These are phyloP conservation scores for Idaea straminata DNA, from an alignment of 2,888 invertebrate genomes.

Conservation along the genomic window DNA sequence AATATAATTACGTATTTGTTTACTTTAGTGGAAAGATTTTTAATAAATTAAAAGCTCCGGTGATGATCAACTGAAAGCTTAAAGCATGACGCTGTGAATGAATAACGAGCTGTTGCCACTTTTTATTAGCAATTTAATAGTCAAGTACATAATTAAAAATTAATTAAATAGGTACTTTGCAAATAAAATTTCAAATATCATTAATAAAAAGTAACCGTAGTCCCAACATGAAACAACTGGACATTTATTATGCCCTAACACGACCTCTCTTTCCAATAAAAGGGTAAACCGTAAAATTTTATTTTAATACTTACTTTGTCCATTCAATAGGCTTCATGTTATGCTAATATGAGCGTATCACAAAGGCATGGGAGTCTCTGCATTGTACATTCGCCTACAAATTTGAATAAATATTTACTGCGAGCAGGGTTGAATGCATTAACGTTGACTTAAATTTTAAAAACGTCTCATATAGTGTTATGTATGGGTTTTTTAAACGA, in stretches of 20 bases:
- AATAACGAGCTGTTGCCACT: neutral
- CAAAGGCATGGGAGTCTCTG: slow-evolving; percentile 55
- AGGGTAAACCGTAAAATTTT: slow-evolving; percentile 73
- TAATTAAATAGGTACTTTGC: neutral
- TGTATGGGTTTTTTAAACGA: slow-evolving; percentile 75
- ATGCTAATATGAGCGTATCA: slow-evolving; percentile 67
- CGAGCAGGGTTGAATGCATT: slow-evolving; percentile 74
- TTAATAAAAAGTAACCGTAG: slow-evolving; percentile 49
- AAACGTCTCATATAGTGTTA: slow-evolving; percentile 78
- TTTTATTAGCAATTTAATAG: neutral
- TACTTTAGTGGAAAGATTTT: too few species aligned
- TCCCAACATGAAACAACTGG: slow-evolving; percentile 47
- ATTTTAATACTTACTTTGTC: slow-evolving; percentile 71
- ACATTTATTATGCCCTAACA: slow-evolving; percentile 63
- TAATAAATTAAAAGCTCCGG: too few species aligned
- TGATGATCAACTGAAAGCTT: too few species aligned
- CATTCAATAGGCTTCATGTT: slow-evolving; percentile 70
- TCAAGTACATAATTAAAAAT: neutral
- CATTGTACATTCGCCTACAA: slow-evolving; percentile 69
- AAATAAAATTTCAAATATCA: slow-evolving; percentile 22
- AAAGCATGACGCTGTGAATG: too few species aligned
- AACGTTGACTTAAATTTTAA: slow-evolving; percentile 77
- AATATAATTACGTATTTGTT: too few species aligned
- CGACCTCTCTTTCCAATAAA: slow-evolving; percentile 67
- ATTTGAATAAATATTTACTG: slow-evolving; percentile 78